Evolutionary conservation across 1,140 invertebrate genomes (phyloP).

Genomic region (Thereuonema tuberculata): DNA sequence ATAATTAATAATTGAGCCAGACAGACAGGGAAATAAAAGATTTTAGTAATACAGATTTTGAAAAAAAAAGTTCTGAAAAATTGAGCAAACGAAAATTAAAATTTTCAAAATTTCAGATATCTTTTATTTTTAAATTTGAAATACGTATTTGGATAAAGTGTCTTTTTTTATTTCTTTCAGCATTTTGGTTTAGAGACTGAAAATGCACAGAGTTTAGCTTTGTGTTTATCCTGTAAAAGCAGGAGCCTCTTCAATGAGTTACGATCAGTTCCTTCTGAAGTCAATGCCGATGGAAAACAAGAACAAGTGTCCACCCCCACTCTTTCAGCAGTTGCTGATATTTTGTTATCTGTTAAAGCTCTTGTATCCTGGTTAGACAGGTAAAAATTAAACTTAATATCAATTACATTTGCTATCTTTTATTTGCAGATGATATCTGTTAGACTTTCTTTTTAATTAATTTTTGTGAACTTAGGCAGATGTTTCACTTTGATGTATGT

Average conservation of each 20-base stretch:
- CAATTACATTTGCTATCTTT: no score
- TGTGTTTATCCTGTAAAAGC: constrained; percentile 67
- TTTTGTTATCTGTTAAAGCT: constrained; percentile 68
- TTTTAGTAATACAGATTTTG: no score
- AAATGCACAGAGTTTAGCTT: constrained; percentile 72
- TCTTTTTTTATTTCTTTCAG: constrained; percentile 34
- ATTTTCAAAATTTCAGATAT: not conserved
- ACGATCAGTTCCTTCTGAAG: constrained; percentile 3
- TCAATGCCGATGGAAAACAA: constrained; percentile 7
- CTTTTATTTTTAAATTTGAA: not conserved
- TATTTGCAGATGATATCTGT: no score
- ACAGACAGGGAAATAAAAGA: no score
- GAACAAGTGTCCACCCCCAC: constrained; percentile 54
- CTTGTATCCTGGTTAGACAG: constrained; percentile 75
- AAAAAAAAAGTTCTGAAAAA: not conserved
- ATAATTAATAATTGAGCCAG: no score
- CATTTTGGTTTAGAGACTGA: constrained; percentile 81
- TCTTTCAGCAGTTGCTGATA: constrained; percentile 64
- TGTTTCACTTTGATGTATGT: no score
- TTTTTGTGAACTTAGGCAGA: no score
- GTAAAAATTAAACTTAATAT: constrained; percentile 28
- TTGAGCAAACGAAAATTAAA: not conserved
- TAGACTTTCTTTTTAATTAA: no score
- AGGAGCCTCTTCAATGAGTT: constrained; percentile 60
- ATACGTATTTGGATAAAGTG: not conserved